phyloP scores from a whole-genome alignment of 2,113 vertebrate genomes.

The Bambusicola thoracicus region DNA sequence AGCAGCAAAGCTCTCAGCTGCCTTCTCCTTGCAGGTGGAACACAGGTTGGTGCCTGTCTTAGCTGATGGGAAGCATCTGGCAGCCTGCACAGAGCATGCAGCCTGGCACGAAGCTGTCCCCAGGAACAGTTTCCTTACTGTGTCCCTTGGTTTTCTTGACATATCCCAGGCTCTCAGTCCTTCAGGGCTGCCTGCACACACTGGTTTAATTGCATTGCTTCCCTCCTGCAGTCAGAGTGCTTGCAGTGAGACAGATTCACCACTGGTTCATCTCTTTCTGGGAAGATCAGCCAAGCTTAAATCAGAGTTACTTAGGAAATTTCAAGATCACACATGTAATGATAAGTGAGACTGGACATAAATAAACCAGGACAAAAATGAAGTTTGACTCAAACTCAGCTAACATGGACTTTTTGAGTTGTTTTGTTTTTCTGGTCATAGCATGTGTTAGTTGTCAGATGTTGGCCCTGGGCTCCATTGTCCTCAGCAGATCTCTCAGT shows the following conservation, averaged over 20 bases:
- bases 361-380: not conserved
- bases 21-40: not conserved
- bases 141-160: not conserved
- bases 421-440: not conserved
- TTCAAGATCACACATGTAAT: not conserved
- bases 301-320: not conserved
- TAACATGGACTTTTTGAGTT: not conserved
- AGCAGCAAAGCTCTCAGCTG: rapidly evolving
- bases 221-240: not conserved
- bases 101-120: not conserved
- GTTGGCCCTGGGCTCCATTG: not conserved
- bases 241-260: not conserved
- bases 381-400: not conserved
- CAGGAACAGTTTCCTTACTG: not conserved
- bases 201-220: not conserved
- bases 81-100: not conserved
- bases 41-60: not conserved
- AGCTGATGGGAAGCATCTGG: not conserved
- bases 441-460: not conserved
- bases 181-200: rapidly evolving
- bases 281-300: not conserved
- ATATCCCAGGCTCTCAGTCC: not conserved
- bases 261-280: not conserved
- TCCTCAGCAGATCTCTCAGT: not conserved
- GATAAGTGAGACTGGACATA: not conserved